Evolutionary conservation across 2,888 invertebrate species (phyloP), one percentile per base, ranked within the genome.

Genomic region (Hydrotaea diabolus): DNA sequence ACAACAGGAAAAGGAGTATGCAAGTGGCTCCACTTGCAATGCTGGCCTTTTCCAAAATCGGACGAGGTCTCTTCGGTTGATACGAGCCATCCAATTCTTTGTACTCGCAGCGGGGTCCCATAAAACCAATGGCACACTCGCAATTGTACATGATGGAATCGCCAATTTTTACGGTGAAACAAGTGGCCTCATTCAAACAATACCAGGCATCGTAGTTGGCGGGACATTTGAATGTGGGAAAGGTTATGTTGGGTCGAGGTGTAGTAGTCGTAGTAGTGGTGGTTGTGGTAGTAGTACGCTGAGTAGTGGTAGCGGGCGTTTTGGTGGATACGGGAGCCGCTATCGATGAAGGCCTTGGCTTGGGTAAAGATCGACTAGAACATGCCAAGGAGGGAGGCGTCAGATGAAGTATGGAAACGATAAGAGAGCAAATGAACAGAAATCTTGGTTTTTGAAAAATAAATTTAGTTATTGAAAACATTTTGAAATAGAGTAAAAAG

Each of bases 51-150:
- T 96, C 96, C 90, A 96, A 93, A 95, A 96, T 95, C 88, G 95
- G 95, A 89, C 95, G 94, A 90, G 95, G 95, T 91, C 96, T 94
- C 88, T 91, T 91, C 83, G 92, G 92, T 94, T 97, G 95, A 94
- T 98, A 98, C 92, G 98, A 97, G 93, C 97, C 97, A 94, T 98
- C 98, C 93, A 98, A 94, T 94, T 98, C 98, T 94, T 98, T 98
- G 94, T 97, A 98, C 94, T 98, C 98, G 94, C 98, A 98, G 92
- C 98, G 95, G 93, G 97, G 97, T 88, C 98, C 98, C 94, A 98
- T 97, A 93, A 96, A 98, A 88, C 98, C 98, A 92, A 96, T 96
- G 90, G 97, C 96, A 93, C 98, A 98, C 96, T 97, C 97, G 95
- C 98, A 98, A 94, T 98, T 98, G 94, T 98, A 98, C 90, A 98